Percentiles rank a stretch among this genome's conserved stretches.
Evolutionary conservation across 2,797 vertebrate genomes (phyloP).

Genomic region (Rhinella marina): DNA sequence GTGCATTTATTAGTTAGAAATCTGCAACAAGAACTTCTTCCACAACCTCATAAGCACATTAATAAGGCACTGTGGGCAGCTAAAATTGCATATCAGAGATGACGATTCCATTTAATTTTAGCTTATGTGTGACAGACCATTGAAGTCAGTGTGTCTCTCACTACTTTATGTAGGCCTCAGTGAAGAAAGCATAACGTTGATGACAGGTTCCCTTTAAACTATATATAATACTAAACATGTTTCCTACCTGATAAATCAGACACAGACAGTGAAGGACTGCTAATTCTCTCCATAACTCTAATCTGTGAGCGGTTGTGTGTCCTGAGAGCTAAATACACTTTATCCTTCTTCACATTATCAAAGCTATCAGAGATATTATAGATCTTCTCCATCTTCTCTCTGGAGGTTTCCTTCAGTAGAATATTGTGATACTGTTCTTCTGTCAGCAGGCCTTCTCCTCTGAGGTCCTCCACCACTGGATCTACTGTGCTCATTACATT

Average conservation of each 20-base stretch:
- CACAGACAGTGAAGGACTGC: not conserved
- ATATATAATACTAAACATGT: no score
- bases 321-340: not conserved
- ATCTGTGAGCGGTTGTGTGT: not conserved
- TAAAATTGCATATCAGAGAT: no score
- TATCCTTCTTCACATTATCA: not conserved
- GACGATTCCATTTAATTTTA: no score
- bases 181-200: no score
- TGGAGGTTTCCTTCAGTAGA: not conserved
- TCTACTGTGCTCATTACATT: not conserved
- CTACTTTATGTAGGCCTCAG: no score
- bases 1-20: no score
- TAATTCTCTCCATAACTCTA: not conserved
- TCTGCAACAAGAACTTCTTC: no score
- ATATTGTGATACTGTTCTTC: not conserved
- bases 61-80: no score
- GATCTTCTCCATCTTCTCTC: not conserved
- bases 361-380: not conserved
- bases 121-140: no score
- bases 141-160: no score
- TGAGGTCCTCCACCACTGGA: not conserved
- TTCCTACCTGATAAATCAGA: not conserved
- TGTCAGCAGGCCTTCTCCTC: not conserved
- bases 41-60: no score
- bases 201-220: no score